Conservation (phyloP, 2,113 vertebrate species). For the Cyanoderma ruficeps region DNA sequence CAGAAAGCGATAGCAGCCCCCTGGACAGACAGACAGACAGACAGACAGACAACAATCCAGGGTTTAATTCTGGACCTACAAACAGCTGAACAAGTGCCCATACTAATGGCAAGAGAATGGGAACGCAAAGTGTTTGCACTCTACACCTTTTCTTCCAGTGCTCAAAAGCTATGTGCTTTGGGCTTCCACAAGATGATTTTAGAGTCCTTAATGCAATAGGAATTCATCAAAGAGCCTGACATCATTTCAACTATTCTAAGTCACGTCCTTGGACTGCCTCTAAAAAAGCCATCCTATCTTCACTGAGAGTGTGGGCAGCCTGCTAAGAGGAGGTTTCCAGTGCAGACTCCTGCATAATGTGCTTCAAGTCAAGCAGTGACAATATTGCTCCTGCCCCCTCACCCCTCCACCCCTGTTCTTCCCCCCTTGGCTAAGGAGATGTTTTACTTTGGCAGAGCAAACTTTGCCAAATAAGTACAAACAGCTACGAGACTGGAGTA, state of each 20-base stretch:
- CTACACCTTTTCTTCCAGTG: neutral
- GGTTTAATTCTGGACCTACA: neutral
- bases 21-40: neutral
- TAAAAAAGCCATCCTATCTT: neutral
- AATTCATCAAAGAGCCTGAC: neutral
- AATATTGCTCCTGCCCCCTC: neutral
- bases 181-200: neutral
- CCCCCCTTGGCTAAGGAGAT: neutral
- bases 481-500: neutral
- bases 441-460: neutral
- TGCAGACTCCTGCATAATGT: neutral
- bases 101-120: neutral
- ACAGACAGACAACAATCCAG: neutral
- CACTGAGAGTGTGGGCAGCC: neutral
- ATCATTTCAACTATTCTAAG: neutral
- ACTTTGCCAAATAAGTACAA: neutral
- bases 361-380: neutral
- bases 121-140: neutral
- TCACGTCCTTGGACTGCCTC: neutral
- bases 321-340: neutral
- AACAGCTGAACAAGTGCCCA: neutral
- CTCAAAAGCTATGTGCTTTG: neutral
- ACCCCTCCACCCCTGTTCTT: neutral
- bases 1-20: accelerated
- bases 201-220: neutral